phyloP scores from a whole-genome alignment of 1,140 invertebrate genomes.

The Cotesia vestalis region DNA sequence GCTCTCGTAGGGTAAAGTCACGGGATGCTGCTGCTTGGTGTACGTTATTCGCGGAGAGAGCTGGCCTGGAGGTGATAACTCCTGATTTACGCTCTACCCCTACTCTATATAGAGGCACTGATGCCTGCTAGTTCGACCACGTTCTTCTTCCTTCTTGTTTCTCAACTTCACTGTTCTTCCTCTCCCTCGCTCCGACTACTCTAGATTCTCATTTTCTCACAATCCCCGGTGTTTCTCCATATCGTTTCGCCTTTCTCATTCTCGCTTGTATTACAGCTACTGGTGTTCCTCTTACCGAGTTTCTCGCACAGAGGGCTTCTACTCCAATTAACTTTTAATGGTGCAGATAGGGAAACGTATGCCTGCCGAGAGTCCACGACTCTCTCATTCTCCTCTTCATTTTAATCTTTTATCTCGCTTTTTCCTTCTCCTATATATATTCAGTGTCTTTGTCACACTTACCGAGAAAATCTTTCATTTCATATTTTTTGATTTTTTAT shows the following conservation, averaged over 20 bases:
- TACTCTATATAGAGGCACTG: neutral
- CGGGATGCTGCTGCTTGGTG: slow-evolving; percentile 25
- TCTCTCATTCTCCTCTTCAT: slow-evolving; percentile 23
- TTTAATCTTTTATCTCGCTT: neutral
- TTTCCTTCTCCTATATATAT: slow-evolving; percentile 12
- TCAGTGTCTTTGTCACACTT: slow-evolving; percentile 24
- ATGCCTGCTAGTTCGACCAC: neutral
- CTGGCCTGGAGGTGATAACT: slow-evolving; percentile 57
- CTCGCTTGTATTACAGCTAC: neutral
- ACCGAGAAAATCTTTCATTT: neutral
- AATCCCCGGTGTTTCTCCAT: slow-evolving; percentile 29
- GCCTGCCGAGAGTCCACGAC: slow-evolving; percentile 42
- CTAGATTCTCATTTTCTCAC: slow-evolving; percentile 57
- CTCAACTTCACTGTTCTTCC: slow-evolving; percentile 40
- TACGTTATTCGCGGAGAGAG: slow-evolving; percentile 46
- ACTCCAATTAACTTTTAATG: slow-evolving; percentile 63
- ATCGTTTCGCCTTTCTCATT: slow-evolving; percentile 14
- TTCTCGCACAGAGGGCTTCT: slow-evolving; percentile 50
- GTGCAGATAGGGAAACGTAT: slow-evolving; percentile 57
- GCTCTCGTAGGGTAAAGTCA: slow-evolving; percentile 35
- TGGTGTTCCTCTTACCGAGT: slow-evolving; percentile 18
- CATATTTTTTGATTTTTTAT: slow-evolving; percentile 5
- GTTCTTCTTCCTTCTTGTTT: slow-evolving; percentile 19
- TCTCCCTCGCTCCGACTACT: slow-evolving; percentile 35
- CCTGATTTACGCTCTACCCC: slow-evolving; percentile 56